Evolutionary conservation across 2,888 invertebrate genomes (phyloP).

Genomic region (Eupithecia abbreviata): DNA sequence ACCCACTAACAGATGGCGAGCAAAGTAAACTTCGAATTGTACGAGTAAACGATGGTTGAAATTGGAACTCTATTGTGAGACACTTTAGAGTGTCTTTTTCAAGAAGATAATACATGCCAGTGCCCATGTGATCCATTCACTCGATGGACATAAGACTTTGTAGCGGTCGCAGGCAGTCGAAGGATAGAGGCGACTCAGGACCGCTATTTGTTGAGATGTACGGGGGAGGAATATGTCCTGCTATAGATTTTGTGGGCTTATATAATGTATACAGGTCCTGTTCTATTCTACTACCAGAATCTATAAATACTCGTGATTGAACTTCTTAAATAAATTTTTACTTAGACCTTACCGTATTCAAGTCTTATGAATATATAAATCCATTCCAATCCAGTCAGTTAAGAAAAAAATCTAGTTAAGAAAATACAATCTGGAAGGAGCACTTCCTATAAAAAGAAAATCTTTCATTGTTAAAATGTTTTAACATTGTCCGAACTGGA

Average conservation of each 20-base stretch:
- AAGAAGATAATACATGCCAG: not conserved
- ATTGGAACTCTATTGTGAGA: not conserved
- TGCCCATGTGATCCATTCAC: not conserved
- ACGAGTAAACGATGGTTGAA: conserved; percentile 19
- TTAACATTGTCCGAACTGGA: not conserved
- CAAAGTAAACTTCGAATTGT: conserved; percentile 10
- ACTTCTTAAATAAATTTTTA: not conserved
- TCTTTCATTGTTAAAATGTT: not conserved
- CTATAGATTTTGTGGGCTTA: not conserved
- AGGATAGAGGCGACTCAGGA: not conserved
- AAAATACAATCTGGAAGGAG: not conserved
- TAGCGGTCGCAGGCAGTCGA: not conserved
- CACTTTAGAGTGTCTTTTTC: not conserved
- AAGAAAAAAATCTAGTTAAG: not conserved
- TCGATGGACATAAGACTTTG: not conserved
- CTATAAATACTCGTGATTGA: not conserved
- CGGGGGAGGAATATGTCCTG: not conserved
- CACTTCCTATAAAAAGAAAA: not conserved
- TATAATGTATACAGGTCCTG: not conserved
- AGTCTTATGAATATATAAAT: not conserved
- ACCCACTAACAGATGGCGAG: conserved; percentile 16
- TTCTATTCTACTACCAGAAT: not conserved
- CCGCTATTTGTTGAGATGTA: not conserved
- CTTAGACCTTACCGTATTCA: not conserved
- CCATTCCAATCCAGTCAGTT: not conserved